phyloP scores from a whole-genome alignment of 2,888 invertebrate genomes.

The Cosmia pyralina region DNA sequence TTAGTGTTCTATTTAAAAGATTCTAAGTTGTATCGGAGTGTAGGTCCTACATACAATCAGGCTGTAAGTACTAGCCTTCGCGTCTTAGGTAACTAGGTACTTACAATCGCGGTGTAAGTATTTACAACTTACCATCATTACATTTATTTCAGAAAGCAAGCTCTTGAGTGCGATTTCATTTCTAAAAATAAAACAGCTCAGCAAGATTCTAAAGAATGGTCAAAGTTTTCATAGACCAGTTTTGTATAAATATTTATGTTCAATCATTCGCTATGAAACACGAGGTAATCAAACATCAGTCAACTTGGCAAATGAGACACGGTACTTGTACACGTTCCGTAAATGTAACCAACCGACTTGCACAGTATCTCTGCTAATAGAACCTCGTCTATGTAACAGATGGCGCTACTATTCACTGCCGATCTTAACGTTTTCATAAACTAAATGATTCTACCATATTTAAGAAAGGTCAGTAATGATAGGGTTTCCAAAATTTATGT shows the following conservation, averaged over 20 bases:
- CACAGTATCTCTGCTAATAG: slow-evolving; percentile 15
- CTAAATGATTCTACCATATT: neutral
- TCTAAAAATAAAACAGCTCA: neutral
- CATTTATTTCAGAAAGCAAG: neutral
- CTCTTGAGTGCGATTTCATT: neutral
- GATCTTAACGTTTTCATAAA: neutral
- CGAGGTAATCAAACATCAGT: slow-evolving; percentile 9
- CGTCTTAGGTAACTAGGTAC: too few relatives aligned
- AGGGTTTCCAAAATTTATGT: neutral
- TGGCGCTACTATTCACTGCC: slow-evolving; percentile 46
- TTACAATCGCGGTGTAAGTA: too few relatives aligned
- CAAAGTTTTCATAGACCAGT: too few relatives aligned
- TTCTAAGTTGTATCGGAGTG: too few relatives aligned
- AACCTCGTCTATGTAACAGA: slow-evolving; percentile 37
- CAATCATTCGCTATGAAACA: neutral
- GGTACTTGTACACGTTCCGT: slow-evolving; percentile 11
- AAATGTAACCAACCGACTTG: slow-evolving; percentile 3
- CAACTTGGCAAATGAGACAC: slow-evolving; percentile 6
- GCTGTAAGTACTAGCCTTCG: neutral
- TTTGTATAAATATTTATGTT: too few relatives aligned
- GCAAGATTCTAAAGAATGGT: neutral
- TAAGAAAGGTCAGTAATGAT: neutral
- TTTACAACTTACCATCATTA: too few relatives aligned
- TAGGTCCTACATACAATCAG: neutral
- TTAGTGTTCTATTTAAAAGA: too few relatives aligned